These are phyloP conservation scores for Numida meleagris DNA, from an alignment of 2,113 vertebrate genomes.

Conservation along the genomic window DNA sequence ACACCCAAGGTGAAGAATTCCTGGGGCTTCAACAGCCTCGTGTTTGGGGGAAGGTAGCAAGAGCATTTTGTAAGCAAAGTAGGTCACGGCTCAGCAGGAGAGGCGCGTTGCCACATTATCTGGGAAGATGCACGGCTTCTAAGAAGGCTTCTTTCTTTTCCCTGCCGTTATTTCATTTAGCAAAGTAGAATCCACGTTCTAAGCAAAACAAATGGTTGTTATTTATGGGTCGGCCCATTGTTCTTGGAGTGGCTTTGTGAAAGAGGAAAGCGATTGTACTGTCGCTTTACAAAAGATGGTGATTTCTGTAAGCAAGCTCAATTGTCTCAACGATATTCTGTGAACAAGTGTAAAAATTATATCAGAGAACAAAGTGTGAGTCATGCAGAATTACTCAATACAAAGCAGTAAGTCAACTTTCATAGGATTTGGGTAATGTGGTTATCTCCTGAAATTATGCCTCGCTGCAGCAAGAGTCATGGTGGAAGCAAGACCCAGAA, in stretches of 20 bases:
- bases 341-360: neutral
- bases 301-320: conserved; percentile 3
- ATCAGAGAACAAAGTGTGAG: conserved; percentile 35
- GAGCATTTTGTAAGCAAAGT: conserved; percentile 27
- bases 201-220: neutral
- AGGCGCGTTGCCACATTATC: neutral
- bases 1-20: neutral
- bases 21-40: neutral
- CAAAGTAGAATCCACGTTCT: neutral
- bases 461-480: neutral
- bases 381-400: conserved; percentile 22
- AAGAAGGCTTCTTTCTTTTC: neutral
- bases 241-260: neutral
- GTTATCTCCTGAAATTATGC: neutral
- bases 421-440: neutral
- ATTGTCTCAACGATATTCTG: conserved; percentile 35
- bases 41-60: neutral
- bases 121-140: neutral
- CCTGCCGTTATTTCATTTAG: neutral
- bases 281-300: neutral
- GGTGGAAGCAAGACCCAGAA: neutral
- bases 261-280: neutral
- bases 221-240: neutral
- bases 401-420: conserved; percentile 31
- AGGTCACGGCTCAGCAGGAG: conserved; percentile 28